Evolutionary conservation across 2,797 vertebrate species (phyloP).

Genomic region (Naso thynnoides): DNA sequence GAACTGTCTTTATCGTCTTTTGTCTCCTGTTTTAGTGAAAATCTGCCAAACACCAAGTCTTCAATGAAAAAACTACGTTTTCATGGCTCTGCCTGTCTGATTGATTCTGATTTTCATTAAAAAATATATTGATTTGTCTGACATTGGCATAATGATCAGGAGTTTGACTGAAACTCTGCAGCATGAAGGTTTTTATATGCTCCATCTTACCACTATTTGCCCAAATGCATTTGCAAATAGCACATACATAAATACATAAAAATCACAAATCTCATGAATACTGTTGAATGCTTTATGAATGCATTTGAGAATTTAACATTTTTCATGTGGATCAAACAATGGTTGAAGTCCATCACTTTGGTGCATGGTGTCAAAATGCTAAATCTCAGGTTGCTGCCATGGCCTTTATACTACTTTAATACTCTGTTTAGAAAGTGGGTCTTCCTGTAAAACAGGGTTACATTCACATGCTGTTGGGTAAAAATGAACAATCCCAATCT

Average conservation of each 20-base stretch:
- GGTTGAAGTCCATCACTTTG: neutral
- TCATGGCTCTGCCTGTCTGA: no score
- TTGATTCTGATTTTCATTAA: neutral
- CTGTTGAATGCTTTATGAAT: neutral
- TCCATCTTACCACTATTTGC: neutral
- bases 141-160: neutral
- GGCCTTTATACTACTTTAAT: slow-evolving; percentile 1
- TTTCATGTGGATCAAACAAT: neutral
- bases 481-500: slow-evolving; percentile 15
- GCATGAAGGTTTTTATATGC: neutral
- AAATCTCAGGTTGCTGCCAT: slow-evolving; percentile 14
- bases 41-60: neutral
- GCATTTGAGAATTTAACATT: neutral
- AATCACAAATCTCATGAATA: no score
- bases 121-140: neutral
- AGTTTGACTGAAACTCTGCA: neutral
- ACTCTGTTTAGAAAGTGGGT: slow-evolving; percentile 8
- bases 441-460: slow-evolving; percentile 8
- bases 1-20: neutral
- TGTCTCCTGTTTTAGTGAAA: slow-evolving; percentile 11
- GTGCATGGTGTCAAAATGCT: slow-evolving; percentile 12
- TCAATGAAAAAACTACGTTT: neutral
- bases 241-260: neutral
- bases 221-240: neutral
- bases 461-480: neutral